Evolutionary conservation across 2,888 invertebrate genomes (phyloP), one percentile per base, ranked within the genome.

Genomic region (Erebia epiphron): DNA sequence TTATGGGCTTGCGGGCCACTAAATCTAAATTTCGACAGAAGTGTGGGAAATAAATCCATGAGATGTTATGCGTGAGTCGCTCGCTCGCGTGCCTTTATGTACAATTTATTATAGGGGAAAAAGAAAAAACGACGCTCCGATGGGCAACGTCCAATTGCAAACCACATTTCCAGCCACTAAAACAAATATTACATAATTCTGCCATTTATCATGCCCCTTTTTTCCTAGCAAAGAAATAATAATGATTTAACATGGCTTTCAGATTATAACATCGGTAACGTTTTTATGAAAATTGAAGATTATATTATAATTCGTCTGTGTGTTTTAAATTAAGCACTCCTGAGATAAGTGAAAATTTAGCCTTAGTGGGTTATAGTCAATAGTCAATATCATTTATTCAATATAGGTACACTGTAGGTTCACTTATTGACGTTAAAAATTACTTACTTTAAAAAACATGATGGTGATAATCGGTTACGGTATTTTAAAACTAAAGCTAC

Each of bases 11-110:
- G 87, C 87, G 89, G 89, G 89, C 88, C 87, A 90, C 86, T 92
- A 91, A 91, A 92, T 92, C 91, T 90, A 91, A 91, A 92, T 92
- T 91, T 91, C 86, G 91, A 90, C 89, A 91, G 88, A 89, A 91
- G 89, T 91, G 89, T 86, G 86, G 89, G 90, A 82, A 83, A 92
- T 92, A 92, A 92, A 92, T 92, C 88, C 85, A 88, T 86, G 86
- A 87, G 88, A 91, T 91, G 91, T 85, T 91, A 90, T 91, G 91
- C 92, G 91, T 91, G 92, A 90, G 89, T 88, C 85, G 88, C 89
- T 88, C 85, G 88, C 85, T 83, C 84, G 88, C 86, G 84, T 82
- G 84, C 86, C 86, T 88, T 89, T 89, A 89, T 89, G 82, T 88
- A 85, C 86, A 88, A 91, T 92, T 91, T 91, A 92, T 91, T 89